Evolutionary conservation across 2,113 vertebrate species (phyloP).

Genomic region (Peromyscus leucopus): DNA sequence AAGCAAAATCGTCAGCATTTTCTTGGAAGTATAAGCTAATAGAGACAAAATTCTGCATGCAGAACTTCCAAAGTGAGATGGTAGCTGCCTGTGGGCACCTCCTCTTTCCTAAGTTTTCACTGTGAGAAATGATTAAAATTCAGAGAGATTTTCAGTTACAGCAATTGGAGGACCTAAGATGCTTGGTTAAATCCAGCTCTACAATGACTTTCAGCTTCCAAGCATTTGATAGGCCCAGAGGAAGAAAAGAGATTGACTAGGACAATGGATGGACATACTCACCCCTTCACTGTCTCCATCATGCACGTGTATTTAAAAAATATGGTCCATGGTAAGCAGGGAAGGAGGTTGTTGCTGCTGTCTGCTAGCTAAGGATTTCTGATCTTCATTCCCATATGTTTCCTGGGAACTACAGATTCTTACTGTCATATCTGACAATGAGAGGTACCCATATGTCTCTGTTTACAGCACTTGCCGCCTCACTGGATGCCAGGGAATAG

Average conservation of each 20-base stretch:
- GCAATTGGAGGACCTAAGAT: neutral
- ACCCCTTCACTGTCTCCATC: rapidly evolving
- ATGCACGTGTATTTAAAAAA: neutral
- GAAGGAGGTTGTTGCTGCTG: neutral
- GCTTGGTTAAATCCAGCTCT: neutral
- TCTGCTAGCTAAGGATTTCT: neutral
- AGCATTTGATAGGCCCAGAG: neutral
- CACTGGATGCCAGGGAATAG: neutral
- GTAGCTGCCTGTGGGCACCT: neutral
- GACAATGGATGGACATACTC: neutral
- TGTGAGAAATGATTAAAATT: neutral
- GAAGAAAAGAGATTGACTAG: neutral
- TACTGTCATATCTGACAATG: neutral
- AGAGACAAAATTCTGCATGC: neutral
- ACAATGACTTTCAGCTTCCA: neutral
- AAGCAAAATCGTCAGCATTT: constrained; percentile 22
- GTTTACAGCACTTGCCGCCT: neutral
- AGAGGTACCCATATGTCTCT: neutral
- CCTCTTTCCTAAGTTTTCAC: neutral
- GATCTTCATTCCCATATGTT: too few relatives aligned
- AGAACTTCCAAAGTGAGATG: neutral
- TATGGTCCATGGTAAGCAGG: neutral
- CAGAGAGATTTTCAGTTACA: neutral
- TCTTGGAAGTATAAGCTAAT: neutral
- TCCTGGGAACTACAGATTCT: neutral